These are phyloP conservation scores for Diorhabda sublineata DNA, from an alignment of 1,140 invertebrate genomes.

Conservation along the genomic window DNA sequence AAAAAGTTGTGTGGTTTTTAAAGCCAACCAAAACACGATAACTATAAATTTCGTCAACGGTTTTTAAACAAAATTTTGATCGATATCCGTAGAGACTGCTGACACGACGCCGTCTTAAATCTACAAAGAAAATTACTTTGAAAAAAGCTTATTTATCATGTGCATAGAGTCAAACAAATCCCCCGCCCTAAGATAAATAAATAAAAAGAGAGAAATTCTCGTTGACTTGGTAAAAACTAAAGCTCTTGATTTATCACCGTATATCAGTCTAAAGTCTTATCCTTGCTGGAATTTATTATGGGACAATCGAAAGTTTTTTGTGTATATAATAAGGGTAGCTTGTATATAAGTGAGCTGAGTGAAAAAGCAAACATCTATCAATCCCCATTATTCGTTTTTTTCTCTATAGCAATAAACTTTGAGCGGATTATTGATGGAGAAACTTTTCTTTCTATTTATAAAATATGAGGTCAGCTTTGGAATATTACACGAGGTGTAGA, in stretches of 20 bases:
- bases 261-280: not conserved
- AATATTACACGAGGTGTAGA: no score
- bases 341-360: not conserved
- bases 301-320: not conserved
- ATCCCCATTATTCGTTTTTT: no score
- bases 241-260: conserved; percentile 2
- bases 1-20: no score
- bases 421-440: no score
- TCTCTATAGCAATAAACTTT: no score
- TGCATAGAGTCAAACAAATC: not conserved
- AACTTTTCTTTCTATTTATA: no score
- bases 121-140: not conserved
- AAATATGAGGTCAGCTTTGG: no score
- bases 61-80: not conserved
- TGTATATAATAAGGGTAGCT: not conserved
- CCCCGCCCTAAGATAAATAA: not conserved
- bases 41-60: not conserved
- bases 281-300: not conserved
- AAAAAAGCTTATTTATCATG: conserved; percentile 3
- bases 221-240: not conserved
- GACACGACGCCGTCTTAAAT: not conserved
- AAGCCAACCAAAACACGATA: no score
- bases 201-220: not conserved
- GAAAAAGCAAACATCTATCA: no score
- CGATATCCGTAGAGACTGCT: not conserved